Evolutionary conservation across 2,113 vertebrate genomes (phyloP).

Genomic region (Indicator indicator): DNA sequence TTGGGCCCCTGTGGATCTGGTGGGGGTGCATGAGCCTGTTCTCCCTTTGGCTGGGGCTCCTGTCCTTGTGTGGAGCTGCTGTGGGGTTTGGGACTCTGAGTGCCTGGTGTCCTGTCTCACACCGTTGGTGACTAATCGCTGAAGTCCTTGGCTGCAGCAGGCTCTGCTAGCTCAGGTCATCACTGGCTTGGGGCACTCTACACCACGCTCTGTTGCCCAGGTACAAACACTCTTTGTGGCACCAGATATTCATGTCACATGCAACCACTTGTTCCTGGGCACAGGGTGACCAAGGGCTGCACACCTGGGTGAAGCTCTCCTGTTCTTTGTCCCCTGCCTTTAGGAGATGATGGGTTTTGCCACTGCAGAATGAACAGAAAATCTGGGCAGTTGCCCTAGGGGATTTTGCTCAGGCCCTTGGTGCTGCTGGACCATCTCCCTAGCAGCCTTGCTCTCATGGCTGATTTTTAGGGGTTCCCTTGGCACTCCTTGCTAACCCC

Average conservation of each 20-base stretch:
- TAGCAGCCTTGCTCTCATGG: background rate
- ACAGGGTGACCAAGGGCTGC: background rate
- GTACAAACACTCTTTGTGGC: background rate
- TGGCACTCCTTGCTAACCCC: background rate
- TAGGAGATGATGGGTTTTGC: background rate
- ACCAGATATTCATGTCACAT: background rate
- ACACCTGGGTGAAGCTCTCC: fast-evolving
- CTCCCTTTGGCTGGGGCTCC: background rate
- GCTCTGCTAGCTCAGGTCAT: background rate
- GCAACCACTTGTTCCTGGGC: background rate
- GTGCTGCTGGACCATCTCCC: background rate
- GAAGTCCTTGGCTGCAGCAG: background rate
- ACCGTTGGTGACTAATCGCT: fast-evolving
- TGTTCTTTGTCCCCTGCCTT: fast-evolving
- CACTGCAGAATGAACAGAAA: background rate
- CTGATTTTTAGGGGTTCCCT: background rate
- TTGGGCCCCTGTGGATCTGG: background rate
- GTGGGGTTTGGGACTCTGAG: background rate
- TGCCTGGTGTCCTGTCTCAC: background rate
- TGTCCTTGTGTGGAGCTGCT: background rate
- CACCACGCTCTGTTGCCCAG: slow-evolving; percentile 1
- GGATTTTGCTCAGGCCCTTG: background rate
- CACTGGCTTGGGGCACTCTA: background rate
- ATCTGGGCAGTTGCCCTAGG: background rate
- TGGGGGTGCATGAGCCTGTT: too few species aligned